Evolutionary conservation across 1,140 invertebrate species (phyloP), one percentile per base, ranked within the genome.

Genomic region (Vollenhovia emeryi): DNA sequence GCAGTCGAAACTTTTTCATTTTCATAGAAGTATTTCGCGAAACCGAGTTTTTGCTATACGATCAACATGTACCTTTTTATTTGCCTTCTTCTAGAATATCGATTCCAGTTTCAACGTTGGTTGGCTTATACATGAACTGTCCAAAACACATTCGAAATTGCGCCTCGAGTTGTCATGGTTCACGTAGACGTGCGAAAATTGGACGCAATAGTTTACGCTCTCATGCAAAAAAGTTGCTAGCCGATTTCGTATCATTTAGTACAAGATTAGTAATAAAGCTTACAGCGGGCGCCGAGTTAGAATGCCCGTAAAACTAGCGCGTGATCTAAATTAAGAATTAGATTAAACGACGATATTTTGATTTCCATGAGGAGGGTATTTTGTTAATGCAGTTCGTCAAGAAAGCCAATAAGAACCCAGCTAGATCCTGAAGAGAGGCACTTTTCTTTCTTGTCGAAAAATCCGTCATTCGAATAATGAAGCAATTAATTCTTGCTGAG

Each of bases 251-350:
- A 84, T 33, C 57, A 6, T 36, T 76, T 50, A 59, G n/a, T 82
- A 80, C 24, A 82, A 82, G 78, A 82, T 82, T 82, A 71, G 27
- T 79, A 82, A 82, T 82, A 82, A 82, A 82, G 50, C 78, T 82
- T 82, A 73, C 13, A 57, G 40, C 24, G 48, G 74, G 40, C 60
- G 45, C 11, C 40, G 64, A 74, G 55, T 48, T 45, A 84, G n/a
- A 62, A 50, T 55, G 78, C 60, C 48, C 66, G 33, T 73, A 71
- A 86, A 86, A 86, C 59, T 86, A 59, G 57, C 43, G 57, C 43
- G 27, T 76, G 36, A 76, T 84, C 40, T 64, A 43, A 48, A 84
- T 76, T 62, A 84, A 82, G 71, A 84, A 62, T 84, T 76, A 76
- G 73, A 76, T 76, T 40, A 52, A 62, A 76, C 43, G 45, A 84